Evolutionary conservation across 2,888 invertebrate genomes (phyloP).

Genomic region (Harpalus rufipes): DNA sequence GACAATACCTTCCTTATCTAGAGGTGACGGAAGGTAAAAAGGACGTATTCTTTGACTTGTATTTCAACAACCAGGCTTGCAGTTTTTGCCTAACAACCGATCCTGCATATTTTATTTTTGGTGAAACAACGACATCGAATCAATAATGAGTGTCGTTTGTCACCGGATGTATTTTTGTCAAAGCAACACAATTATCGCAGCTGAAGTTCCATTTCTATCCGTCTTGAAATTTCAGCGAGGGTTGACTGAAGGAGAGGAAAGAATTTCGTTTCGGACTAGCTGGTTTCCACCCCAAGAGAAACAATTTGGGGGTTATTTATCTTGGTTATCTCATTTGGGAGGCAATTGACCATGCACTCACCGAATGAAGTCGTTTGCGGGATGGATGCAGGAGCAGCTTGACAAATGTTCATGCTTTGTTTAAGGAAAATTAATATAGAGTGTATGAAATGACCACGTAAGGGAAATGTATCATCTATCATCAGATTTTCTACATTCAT

Average conservation of each 20-base stretch:
- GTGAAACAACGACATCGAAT: slow-evolving; percentile 1
- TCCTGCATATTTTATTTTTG: background rate
- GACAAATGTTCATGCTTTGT: background rate
- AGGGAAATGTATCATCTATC: background rate
- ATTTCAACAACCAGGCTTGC: too few relatives aligned
- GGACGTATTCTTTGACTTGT: too few relatives aligned
- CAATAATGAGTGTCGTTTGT: slow-evolving; percentile 32
- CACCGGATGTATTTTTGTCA: slow-evolving; percentile 15
- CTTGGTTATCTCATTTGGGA: slow-evolving; percentile 10
- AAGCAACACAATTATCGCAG: slow-evolving; percentile 41
- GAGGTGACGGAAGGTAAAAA: too few relatives aligned
- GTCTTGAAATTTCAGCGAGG: slow-evolving; percentile 29
- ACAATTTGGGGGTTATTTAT: slow-evolving; percentile 34
- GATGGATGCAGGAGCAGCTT: background rate
- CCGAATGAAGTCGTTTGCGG: slow-evolving; percentile 25
- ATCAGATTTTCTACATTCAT: background rate
- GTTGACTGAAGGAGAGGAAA: background rate
- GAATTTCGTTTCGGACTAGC: background rate
- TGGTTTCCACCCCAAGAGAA: slow-evolving; percentile 19
- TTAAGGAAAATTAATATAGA: background rate
- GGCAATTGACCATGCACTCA: slow-evolving; percentile 1
- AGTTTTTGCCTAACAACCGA: background rate
- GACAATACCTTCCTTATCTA: too few relatives aligned
- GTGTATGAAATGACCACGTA: background rate
- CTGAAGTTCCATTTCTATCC: slow-evolving; percentile 27